A percentile compares a stretch with the other conserved stretches of the same genome.
These are phyloP conservation scores for Tethya wilhelma DNA, from an alignment of 37 sponge, comb jelly and placozoan genomes.

Conservation along the genomic window DNA sequence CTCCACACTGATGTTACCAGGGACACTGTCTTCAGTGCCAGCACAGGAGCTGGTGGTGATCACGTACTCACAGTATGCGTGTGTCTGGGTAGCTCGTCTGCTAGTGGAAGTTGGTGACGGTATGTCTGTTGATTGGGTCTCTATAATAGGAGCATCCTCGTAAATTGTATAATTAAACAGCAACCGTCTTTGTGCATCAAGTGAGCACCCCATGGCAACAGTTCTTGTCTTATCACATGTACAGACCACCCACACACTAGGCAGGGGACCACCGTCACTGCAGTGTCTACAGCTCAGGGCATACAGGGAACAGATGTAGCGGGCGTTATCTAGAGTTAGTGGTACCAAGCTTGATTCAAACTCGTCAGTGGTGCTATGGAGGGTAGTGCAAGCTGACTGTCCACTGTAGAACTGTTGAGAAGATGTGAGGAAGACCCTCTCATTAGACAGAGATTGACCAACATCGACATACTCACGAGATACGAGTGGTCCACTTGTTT, in stretches of 20 bases:
- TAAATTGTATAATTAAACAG: not conserved
- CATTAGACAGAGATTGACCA: constrained; percentile 24
- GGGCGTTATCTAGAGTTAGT: constrained; percentile 47
- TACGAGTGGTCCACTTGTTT: not conserved
- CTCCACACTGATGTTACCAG: constrained; percentile 28
- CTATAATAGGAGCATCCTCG: not conserved
- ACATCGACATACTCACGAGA: not conserved
- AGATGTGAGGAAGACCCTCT: constrained; percentile 9
- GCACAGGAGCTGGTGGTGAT: not conserved
- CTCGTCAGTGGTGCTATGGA: not conserved
- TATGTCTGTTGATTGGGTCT: not conserved
- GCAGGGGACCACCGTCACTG: not conserved
- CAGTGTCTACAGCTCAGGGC: constrained; percentile 1
- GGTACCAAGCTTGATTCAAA: not conserved
- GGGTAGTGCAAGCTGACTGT: not conserved
- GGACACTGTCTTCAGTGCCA: not conserved
- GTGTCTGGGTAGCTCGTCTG: not conserved
- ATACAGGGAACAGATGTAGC: constrained; percentile 50
- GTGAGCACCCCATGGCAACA: constrained; percentile 39
- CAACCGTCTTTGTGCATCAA: not conserved
- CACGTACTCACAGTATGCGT: constrained; percentile 41
- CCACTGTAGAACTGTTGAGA: not conserved
- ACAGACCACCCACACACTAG: constrained; percentile 50
- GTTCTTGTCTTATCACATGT: not conserved
- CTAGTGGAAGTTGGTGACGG: not conserved